Base-by-base conservation (phyloP, 2,797 vertebrate species). In the Hippoglossus hippoglossus region DNA sequence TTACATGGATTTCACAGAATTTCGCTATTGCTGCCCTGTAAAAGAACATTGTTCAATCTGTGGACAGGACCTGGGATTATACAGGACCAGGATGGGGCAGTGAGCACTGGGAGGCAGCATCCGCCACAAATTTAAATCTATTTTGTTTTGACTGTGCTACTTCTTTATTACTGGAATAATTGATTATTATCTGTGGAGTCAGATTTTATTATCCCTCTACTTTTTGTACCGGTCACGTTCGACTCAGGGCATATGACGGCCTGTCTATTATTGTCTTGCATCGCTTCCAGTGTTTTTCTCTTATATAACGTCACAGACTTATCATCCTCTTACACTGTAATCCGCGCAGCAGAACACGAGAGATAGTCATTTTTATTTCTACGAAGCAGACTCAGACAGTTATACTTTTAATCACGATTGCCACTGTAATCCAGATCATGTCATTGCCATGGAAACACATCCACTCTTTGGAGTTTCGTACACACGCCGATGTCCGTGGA, bases 361-460 rank as follows among this genome's bases (percentile, higher is more conserved):
- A 66, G 52, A 64, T 1, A 24, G 21, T 24, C 0, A 46, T 63
- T 21, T 26, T 6, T 26, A n/a, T 68, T 60, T 56, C 12, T 22
- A 5, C 31, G 6, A 18, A 25, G 24, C 41, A 74, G 47, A 61
- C 28, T 69, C 13, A 69, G 31, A 67, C 21, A 19, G 41, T 50
- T 75, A 6, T 18, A 54, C 2, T 54, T 60, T 71, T 73, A 24
- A 76, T 66, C 50, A 26, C 34, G 71, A 41, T 51, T 74, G 24
- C 46, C 44, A 58, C 59, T 26, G 12, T 69, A 74, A 57, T 77
- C 64, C 63, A 75, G 68, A 75, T 73, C 10, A 81, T 70, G 19
- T 61, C 18, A 75, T 80, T 71, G 58, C 78, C 41, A 71, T 78
- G 60, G 67, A 66, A 82, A 83, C 63, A 82, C 63, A 65, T 54